These are phyloP conservation scores for Nephrocerus scutellatus DNA, from an alignment of 2,888 invertebrate genomes.

Conservation along the genomic window DNA sequence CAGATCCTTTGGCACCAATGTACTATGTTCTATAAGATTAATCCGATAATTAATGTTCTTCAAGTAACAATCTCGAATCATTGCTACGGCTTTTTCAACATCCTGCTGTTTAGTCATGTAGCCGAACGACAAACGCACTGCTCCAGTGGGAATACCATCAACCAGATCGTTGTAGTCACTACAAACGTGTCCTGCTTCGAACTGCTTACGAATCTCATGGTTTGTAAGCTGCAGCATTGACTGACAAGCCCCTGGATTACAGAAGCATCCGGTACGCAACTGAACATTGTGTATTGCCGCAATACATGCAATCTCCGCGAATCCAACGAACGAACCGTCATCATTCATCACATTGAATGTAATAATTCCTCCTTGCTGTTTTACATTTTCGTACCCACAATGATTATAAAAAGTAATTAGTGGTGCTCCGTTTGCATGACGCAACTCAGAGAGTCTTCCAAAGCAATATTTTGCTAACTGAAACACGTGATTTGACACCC, in stretches of 20 bases:
- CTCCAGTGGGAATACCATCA: constrained; percentile 83
- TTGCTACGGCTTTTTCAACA: constrained; percentile 61
- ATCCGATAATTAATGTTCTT: constrained; percentile 27
- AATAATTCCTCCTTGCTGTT: constrained; percentile 75
- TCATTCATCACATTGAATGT: constrained; percentile 79
- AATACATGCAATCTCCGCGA: constrained; percentile 84
- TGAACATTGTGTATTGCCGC: constrained; percentile 79
- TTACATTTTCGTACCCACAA: constrained; percentile 56
- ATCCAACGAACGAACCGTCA: constrained; percentile 77
- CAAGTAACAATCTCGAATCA: constrained; percentile 72
- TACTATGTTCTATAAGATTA: constrained; percentile 26
- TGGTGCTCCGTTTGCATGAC: constrained; percentile 65
- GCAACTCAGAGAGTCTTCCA: constrained; percentile 54
- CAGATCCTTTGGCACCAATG: constrained; percentile 31
- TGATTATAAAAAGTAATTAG: constrained; percentile 69
- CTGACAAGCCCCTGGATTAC: constrained; percentile 94
- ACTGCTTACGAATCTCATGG: constrained; percentile 67
- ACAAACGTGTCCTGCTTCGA: constrained; percentile 82
- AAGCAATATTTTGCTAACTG: constrained; percentile 68
- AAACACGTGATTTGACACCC: constrained; percentile 68
- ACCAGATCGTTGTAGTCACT: constrained; percentile 83
- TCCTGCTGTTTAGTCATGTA: constrained; percentile 75
- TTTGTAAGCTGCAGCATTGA: constrained; percentile 63
- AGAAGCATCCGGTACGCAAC: constrained; percentile 90
- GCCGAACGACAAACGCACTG: constrained; percentile 86